Conservation (phyloP, 2,888 invertebrate genomes). For the Hipparchia sbordonii region DNA sequence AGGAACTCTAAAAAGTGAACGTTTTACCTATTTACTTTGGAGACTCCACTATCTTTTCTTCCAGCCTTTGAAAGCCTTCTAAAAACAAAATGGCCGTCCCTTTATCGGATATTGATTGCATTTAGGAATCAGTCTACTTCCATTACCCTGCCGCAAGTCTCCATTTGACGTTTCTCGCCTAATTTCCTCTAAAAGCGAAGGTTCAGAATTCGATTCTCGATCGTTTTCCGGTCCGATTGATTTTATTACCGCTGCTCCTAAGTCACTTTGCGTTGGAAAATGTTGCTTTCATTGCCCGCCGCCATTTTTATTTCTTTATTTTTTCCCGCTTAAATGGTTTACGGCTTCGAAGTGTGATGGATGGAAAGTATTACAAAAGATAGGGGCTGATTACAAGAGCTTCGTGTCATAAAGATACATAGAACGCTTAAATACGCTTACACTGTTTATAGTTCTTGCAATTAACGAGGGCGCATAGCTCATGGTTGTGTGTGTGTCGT, state of each 20-base stretch:
- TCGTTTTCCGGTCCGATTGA: conserved; percentile 44
- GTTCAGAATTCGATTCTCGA: conserved; percentile 42
- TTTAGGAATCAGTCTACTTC: conserved; percentile 34
- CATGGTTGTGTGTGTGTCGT: too few species aligned
- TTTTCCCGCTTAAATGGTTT: conserved; percentile 15
- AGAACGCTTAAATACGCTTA: neutral
- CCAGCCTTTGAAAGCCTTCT: conserved; percentile 9
- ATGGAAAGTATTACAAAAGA: conserved; percentile 5
- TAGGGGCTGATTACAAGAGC: neutral
- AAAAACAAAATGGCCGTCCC: conserved; percentile 28
- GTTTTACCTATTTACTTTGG: neutral
- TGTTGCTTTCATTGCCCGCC: conserved; percentile 19
- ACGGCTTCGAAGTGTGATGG: conserved; percentile 15
- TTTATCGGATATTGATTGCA: conserved; percentile 31
- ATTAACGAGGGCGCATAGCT: too few species aligned
- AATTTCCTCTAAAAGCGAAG: conserved; percentile 42
- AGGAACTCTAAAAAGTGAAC: neutral
- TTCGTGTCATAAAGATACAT: neutral
- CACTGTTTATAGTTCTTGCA: neutral
- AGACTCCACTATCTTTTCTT: conserved; percentile 9
- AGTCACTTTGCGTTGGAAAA: conserved; percentile 29
- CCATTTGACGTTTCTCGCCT: conserved; percentile 36
- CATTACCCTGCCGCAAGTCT: conserved; percentile 32
- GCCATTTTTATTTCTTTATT: conserved; percentile 21
- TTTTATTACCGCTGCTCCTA: conserved; percentile 42